A percentile compares a stretch with the other conserved stretches of the same genome.
Evolutionary conservation across 2,888 invertebrate genomes (phyloP).

Genomic region (Hylaea fasciaria): DNA sequence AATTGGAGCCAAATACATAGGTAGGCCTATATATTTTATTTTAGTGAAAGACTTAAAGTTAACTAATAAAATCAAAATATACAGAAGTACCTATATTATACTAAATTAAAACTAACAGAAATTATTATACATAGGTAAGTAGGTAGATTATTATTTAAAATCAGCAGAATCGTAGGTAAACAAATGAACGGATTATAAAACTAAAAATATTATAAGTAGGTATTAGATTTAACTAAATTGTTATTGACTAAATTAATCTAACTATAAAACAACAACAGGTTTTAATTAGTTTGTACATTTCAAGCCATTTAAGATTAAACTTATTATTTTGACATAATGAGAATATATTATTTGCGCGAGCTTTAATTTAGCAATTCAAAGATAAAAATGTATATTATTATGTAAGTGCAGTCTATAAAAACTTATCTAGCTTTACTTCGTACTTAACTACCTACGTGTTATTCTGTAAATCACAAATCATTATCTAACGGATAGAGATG

Average conservation of each 20-base stretch:
- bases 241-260: constrained; percentile 74
- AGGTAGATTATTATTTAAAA: not conserved
- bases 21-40: constrained; percentile 19
- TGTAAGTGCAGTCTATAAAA: constrained; percentile 43
- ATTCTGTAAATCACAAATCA: constrained; percentile 44
- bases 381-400: constrained; percentile 24
- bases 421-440: constrained; percentile 37
- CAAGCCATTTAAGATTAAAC: constrained; percentile 60
- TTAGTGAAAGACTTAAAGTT: constrained; percentile 21
- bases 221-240: too few species aligned
- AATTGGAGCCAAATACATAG: constrained; percentile 26
- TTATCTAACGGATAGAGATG: constrained; percentile 37
- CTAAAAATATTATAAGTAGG: constrained; percentile 31
- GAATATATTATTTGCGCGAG: constrained; percentile 31
- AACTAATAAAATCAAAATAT: constrained; percentile 42
- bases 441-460: constrained; percentile 38
- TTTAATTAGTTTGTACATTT: constrained; percentile 73
- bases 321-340: constrained; percentile 43
- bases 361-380: constrained; percentile 13
- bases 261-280: constrained; percentile 58
- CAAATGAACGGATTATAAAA: constrained; percentile 18
- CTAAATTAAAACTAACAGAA: not conserved
- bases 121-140: constrained; percentile 21
- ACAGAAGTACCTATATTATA: constrained; percentile 8
- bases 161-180: not conserved